Base-by-base conservation (phyloP, 2,888 invertebrate species). In the Encarsia formosa region DNA sequence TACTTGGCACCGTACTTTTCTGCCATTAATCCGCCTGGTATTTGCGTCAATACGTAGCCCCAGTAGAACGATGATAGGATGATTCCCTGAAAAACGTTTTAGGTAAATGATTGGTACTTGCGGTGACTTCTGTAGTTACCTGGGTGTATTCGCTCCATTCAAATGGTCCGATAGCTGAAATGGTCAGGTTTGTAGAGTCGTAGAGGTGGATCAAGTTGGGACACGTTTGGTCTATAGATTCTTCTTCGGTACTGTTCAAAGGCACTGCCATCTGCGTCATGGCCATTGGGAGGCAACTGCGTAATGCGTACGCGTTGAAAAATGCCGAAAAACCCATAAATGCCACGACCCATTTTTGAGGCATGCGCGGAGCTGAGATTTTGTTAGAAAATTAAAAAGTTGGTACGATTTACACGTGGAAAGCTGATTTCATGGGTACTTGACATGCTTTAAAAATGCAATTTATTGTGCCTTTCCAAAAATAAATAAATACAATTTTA, bases 1-100 rank as follows among this genome's bases (percentile, higher is more conserved):
- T 87, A 86, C 71, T 90, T 91, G 11, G 89, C 90, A 20, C 91
- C 91, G 59, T 87, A 86, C 61, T 81, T 79, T 63, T 87, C 87
- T 0, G 89, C 86, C 32, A 90, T 66, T 23, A 85, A 75, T 56
- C 88, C 90, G 35, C 88, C 90, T 5, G 90, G 90, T 24, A 90
- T 70, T 65, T 89, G 89, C 0, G 88, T 87, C 1, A 87, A 59
- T 2, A 88, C 82, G 71, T 89, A 89, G 1, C 89, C 89, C 76
- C 86, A 88, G 75, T 87, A 90, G 74, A 90, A 90, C 0, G 87
- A 81, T 42, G 86, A 84, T 2, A 89, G 77, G 39, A 89, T 86
- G 37, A 87, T 73, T 1, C 88, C 88, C 39, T 39, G 39, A 5
- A n/a, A n/a, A n/a, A n/a, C n/a, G n/a, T n/a, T n/a, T n/a, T n/a